Conservation (phyloP, 2,888 invertebrate species). For the Ischnura elegans region DNA sequence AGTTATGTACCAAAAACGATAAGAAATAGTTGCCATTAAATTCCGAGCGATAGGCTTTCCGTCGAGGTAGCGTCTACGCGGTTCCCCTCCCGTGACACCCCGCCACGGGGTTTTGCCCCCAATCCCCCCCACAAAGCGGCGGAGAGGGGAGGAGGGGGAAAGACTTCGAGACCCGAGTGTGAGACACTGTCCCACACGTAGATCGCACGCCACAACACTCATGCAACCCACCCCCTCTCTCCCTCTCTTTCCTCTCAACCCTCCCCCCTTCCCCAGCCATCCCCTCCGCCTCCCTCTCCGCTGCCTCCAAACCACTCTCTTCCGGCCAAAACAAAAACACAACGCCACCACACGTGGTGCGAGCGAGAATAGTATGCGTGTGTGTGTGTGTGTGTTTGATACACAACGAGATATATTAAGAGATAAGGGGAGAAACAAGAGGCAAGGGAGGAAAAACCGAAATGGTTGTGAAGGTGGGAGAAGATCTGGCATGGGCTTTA, state of each 20-base stretch:
- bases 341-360: not conserved
- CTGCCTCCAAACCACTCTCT: constrained; percentile 43
- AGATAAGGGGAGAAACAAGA: not conserved
- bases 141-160: not conserved
- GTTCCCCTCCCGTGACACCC: not conserved
- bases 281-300: not conserved
- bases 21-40: too few relatives aligned
- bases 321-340: constrained; percentile 54
- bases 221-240: not conserved
- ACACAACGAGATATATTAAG: not conserved
- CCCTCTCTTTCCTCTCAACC: not conserved
- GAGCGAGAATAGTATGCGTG: too few relatives aligned
- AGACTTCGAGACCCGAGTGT: constrained; percentile 39
- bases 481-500: not conserved
- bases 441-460: not conserved
- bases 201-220: constrained; percentile 47
- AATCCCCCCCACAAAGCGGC: too few relatives aligned
- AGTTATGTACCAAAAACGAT: too few relatives aligned
- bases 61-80: too few relatives aligned
- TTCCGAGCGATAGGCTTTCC: too few relatives aligned
- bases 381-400: not conserved
- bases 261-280: not conserved
- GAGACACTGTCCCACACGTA: constrained; percentile 65
- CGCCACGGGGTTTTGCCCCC: not conserved
- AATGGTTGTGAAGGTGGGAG: not conserved